phyloP scores from a whole-genome alignment of 2,113 vertebrate species.

The Dryoscopus gambensis region DNA sequence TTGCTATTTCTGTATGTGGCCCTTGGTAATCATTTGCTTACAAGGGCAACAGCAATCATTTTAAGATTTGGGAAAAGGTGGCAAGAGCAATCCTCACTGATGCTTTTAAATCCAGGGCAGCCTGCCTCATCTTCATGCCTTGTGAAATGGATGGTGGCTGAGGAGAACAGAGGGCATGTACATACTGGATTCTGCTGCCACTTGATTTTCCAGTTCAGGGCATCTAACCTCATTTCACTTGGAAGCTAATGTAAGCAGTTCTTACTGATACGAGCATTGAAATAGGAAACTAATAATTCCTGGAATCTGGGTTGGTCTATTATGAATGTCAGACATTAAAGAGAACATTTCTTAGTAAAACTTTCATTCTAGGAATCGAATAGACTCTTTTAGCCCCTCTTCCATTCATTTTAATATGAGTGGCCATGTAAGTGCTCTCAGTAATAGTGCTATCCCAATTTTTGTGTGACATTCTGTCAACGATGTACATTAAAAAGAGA shows the following conservation, averaged over 20 bases:
- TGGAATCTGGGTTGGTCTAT: constrained; percentile 14
- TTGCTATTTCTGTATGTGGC: not conserved
- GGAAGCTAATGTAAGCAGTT: constrained; percentile 41
- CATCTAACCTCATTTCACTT: constrained; percentile 34
- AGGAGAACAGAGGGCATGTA: not conserved
- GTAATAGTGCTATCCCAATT: constrained; percentile 27
- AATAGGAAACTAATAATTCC: constrained; percentile 54
- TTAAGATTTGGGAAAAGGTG: not conserved
- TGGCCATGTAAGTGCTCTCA: constrained; percentile 14
- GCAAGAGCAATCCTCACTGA: not conserved
- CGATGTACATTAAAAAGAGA: constrained; percentile 38
- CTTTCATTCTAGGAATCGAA: constrained; percentile 10
- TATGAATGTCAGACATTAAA: constrained; percentile 11
- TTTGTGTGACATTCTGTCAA: constrained; percentile 41
- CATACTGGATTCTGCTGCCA: not conserved
- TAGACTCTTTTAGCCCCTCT: not conserved
- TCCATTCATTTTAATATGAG: constrained; percentile 23
- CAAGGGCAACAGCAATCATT: not conserved
- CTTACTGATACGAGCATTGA: not conserved
- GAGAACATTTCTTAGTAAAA: constrained; percentile 1
- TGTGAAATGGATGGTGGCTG: not conserved
- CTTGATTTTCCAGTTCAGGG: not conserved
- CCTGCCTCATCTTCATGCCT: not conserved
- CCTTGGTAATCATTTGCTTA: not conserved
- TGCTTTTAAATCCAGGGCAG: not conserved